A percentile compares a stretch with the other conserved stretches of the same genome.
These are phyloP conservation scores for Ailuropoda melanoleuca DNA, from an alignment of 2,113 vertebrate species.

Conservation along the genomic window DNA sequence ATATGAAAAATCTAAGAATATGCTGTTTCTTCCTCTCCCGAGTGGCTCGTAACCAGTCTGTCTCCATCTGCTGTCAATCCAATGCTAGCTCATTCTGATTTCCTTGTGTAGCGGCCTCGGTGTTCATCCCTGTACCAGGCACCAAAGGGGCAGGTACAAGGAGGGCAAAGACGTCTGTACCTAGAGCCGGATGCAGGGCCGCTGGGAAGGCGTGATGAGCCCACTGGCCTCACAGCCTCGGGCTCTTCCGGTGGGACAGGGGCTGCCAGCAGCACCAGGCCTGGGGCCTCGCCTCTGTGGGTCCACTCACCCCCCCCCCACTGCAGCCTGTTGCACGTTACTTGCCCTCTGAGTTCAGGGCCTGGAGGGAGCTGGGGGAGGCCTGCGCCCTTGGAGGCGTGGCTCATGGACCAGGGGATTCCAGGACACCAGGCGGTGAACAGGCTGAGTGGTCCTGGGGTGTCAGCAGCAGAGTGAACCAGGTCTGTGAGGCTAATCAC, in stretches of 20 bases:
- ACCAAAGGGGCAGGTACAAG: fast-evolving
- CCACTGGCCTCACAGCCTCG: neutral
- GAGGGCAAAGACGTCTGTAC: neutral
- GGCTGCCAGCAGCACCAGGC: neutral
- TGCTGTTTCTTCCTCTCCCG: neutral
- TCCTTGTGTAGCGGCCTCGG: neutral
- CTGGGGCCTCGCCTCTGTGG: neutral
- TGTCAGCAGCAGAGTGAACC: neutral
- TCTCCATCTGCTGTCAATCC: too few relatives aligned
- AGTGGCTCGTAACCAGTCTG: neutral
- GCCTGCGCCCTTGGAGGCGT: neutral
- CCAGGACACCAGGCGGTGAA: neutral
- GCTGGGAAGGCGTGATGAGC: neutral
- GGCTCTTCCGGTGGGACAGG: neutral
- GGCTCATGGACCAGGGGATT: neutral
- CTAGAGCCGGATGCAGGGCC: neutral
- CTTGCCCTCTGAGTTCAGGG: neutral
- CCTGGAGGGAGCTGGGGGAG: too few relatives aligned
- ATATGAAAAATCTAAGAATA: neutral
- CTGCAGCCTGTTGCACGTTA: neutral
- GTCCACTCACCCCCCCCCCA: neutral
- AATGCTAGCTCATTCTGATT: too few relatives aligned
- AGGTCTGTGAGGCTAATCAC: neutral
- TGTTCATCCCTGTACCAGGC: neutral
- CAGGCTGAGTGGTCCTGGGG: neutral